Evolutionary conservation across 2,888 invertebrate species (phyloP), one percentile per base, ranked within the genome.

Genomic region (Caenorhabditis sulstoni): DNA sequence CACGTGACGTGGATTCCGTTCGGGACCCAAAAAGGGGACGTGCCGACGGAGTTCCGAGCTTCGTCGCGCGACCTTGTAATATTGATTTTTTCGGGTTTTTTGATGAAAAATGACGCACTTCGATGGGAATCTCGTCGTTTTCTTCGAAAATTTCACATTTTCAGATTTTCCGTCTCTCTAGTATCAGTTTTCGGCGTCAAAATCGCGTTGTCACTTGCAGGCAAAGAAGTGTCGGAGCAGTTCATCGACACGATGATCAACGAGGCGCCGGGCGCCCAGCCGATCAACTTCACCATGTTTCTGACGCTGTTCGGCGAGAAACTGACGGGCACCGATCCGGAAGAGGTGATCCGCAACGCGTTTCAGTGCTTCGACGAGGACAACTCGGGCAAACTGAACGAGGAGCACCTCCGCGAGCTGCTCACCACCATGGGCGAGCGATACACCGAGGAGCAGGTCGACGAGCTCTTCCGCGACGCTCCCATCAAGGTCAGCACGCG

Each of bases 361-460:
- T 99, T 99, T 91, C 97, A 96, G 58, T 99, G 98, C 91, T 99
- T 99, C 91, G 99, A 99, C 91, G 98, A 98, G 91, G 97, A 97
- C 87, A 97, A 97, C 91, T 94, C 92, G 85, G 92, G 92, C 0
- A 94, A 94, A 68, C 94, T 98, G 81, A 85, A 79, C 53, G 86
- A 86, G 91, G 98, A 99, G 88, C 94, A 96, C 76, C 93, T 99
- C 47, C 93, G 97, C 41, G 99, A 99, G 91, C 93, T 99, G 57
- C 93, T 99, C 18, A 97, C 96, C 3, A 95, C 97, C 0, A 98
- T 98, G 97, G 98, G 89, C n/a, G 89, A 89, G 55, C 85, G 89
- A 62, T 89, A 88, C 81, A 87, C 89, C 35, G 87, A 89, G 52
- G 89, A 89, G 47, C 89, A 89, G 82, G 93, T 99, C 0, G 99